Base-by-base conservation (phyloP, 2,888 invertebrate genomes). In the Scaptomyza parva region DNA sequence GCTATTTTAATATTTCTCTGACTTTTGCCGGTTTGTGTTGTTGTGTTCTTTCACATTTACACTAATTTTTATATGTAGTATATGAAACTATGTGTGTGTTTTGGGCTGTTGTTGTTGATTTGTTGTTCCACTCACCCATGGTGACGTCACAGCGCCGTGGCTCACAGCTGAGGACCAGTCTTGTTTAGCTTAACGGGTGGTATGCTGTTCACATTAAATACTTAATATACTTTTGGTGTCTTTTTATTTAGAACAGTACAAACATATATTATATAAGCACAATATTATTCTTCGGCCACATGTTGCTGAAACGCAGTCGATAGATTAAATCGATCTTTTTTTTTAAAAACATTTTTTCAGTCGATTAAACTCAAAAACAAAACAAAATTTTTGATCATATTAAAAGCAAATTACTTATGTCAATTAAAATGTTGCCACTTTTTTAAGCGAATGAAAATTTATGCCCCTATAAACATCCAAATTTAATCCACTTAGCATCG, bases 21-120 rank as follows among this genome's bases (percentile, higher is more conserved):
- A 70, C 82, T 83, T 52, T 74, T 78, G 83, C 83, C 83, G 88
- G 83, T 85, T 87, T 68, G 20, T 78, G 62, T 75, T 70, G 61
- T 62, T 76, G 58, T 37, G 58, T 37, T 30, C 53, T 57, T 35
- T 35, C 55, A 9, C 51, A 41, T 20, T 60, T 28, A 52, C 48
- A 45, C 48, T 22, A 17, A 45, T 17, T 18, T 33, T 6, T 26
- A 12, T 6, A 28, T 24, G 18, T n/a, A n/a, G n/a, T n/a, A n/a
- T n/a, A 39, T 59, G 28, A 8, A 1, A 37, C 8, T 48, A 17
- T 20, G 5, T 43, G 3, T 48, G 6, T 41, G 9, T 39, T 28
- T 26, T 37, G 14, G 44, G 24, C 28, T 35, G 35, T 12, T 43
- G 17, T 28, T 20, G 9, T 26, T 20, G n/a, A 5, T 30, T 50